A percentile compares a stretch with the other conserved stretches of the same genome.
Conservation (phyloP, 2,113 vertebrate genomes). For the Syrrhaptes paradoxus region DNA sequence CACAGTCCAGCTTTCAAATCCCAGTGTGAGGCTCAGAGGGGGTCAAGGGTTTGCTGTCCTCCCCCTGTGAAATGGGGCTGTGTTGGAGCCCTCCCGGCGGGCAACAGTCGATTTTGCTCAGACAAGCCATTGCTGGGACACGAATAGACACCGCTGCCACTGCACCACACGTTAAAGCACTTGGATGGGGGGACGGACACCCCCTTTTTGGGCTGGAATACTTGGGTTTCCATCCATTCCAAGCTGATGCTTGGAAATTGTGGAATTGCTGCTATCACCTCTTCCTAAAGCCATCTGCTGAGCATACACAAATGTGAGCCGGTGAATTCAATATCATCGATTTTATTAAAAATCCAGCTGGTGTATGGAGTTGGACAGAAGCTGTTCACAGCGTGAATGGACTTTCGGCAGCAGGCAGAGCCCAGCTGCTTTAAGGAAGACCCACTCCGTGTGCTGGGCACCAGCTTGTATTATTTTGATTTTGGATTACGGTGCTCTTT, state of each 20-base stretch:
- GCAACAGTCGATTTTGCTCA: neutral
- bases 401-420: neutral
- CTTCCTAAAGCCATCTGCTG: neutral
- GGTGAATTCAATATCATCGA: neutral
- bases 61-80: neutral
- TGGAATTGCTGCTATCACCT: neutral
- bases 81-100: accelerated
- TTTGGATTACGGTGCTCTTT: neutral
- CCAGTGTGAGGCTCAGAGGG: neutral
- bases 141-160: accelerated
- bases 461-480: neutral
- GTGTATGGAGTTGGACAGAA: neutral
- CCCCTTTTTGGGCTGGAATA: neutral
- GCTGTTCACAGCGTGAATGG: neutral
- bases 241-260: neutral
- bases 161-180: neutral
- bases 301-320: neutral
- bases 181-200: neutral
- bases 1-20: neutral
- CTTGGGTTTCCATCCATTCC: neutral
- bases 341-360: neutral
- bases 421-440: neutral
- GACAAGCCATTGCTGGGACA: neutral
- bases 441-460: neutral
- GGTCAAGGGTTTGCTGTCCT: neutral